Evolutionary conservation across 2,888 invertebrate species (phyloP).

Genomic region (Gortyna flavago): DNA sequence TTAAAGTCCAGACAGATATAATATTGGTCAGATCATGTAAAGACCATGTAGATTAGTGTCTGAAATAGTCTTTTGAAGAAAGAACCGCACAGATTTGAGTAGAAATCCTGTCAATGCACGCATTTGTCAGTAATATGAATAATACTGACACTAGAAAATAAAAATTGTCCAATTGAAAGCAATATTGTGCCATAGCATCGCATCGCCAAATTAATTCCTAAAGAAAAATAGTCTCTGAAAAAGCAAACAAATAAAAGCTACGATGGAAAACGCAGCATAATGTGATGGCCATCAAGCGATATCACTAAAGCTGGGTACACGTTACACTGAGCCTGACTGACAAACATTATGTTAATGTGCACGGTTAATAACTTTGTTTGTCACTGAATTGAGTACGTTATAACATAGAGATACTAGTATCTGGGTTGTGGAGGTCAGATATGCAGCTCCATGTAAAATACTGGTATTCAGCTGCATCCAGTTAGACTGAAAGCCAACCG

Average conservation of each 20-base stretch:
- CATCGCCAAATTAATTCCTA: background rate
- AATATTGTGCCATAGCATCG: background rate
- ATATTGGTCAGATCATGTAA: too few relatives aligned
- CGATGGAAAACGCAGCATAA: slow-evolving; percentile 43
- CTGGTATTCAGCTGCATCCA: too few relatives aligned
- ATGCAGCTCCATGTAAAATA: background rate
- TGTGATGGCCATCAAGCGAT: slow-evolving; percentile 37
- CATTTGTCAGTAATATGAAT: background rate
- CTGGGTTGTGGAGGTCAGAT: background rate
- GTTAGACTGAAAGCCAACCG: too few relatives aligned
- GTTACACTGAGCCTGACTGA: slow-evolving; percentile 34
- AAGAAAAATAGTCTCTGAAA: slow-evolving; percentile 2
- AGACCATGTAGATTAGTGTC: background rate
- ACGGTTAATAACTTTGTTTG: slow-evolving; percentile 43
- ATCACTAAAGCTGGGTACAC: slow-evolving; percentile 48
- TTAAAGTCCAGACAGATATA: background rate
- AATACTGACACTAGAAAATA: background rate
- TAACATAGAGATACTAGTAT: background rate
- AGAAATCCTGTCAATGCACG: too few relatives aligned
- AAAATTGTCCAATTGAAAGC: background rate
- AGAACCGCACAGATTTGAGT: background rate
- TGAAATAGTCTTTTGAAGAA: background rate
- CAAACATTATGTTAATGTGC: slow-evolving; percentile 40
- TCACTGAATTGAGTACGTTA: background rate
- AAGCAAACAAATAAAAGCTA: slow-evolving; percentile 39